Evolutionary conservation across 2,797 vertebrate genomes (phyloP).

Genomic region (Coregonus suidteri): DNA sequence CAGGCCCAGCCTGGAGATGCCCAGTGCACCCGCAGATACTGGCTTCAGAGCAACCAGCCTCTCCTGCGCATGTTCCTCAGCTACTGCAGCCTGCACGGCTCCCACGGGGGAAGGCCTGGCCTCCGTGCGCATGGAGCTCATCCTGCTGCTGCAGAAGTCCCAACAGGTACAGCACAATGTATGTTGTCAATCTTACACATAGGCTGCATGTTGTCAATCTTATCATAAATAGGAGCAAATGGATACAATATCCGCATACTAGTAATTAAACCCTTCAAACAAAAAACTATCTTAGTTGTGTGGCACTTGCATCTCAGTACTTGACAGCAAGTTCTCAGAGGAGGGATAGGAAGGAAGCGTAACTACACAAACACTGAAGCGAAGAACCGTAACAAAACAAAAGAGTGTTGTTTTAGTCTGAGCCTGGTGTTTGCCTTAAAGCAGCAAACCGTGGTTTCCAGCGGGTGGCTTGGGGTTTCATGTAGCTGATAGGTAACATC

Average conservation of each 20-base stretch:
- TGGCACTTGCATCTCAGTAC: not conserved
- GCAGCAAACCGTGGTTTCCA: not conserved
- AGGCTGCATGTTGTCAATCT: too few species aligned
- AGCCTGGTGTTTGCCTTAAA: not conserved
- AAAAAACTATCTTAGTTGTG: too few species aligned
- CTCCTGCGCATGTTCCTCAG: constrained; percentile 96
- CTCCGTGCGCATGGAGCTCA: constrained; percentile 97
- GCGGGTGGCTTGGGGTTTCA: not conserved
- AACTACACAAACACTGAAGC: not conserved
- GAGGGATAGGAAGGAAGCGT: not conserved
- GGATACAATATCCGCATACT: too few species aligned
- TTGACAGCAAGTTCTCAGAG: not conserved
- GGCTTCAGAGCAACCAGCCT: constrained; percentile 94
- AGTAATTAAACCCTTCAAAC: not conserved
- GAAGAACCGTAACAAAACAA: not conserved
- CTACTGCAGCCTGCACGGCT: constrained; percentile 95
- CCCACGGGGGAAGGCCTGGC: constrained; percentile 94
- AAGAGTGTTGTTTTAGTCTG: not conserved
- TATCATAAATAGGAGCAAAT: too few species aligned
- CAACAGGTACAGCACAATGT: constrained; percentile 20
- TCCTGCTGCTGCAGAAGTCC: constrained; percentile 92
- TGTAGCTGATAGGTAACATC: constrained; percentile 24
- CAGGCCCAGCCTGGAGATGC: constrained; percentile 62
- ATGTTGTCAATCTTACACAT: not conserved
- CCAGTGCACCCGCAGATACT: constrained; percentile 82